Evolutionary conservation across 1,140 invertebrate genomes (phyloP).

Genomic region (Lasaia peninsularis): DNA sequence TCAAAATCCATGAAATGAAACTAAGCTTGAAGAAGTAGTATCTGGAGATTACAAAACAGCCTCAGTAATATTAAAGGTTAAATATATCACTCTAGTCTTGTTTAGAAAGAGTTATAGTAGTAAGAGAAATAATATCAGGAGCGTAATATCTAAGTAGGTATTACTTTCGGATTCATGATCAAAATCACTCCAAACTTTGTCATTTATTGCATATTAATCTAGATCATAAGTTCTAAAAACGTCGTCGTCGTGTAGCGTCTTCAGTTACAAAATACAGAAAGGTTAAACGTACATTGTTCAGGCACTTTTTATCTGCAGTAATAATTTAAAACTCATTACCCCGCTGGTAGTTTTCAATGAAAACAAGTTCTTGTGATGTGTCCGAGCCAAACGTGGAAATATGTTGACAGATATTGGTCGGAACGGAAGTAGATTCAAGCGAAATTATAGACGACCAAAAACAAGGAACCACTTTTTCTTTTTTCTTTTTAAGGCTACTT

Average conservation of each 20-base stretch:
- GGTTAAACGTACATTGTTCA: conserved; percentile 52
- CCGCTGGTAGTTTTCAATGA: conserved; percentile 66
- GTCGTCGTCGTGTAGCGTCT: conserved; percentile 34
- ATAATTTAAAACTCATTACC: conserved; percentile 75
- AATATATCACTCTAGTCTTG: no score
- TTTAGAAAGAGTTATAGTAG: no score
- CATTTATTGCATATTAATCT: no score
- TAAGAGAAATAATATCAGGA: no score
- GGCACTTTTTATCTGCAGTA: conserved; percentile 69
- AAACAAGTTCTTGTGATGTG: conserved; percentile 74
- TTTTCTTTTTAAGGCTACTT: conserved; percentile 44
- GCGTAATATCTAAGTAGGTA: no score
- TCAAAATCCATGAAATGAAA: no score
- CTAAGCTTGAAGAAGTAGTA: no score
- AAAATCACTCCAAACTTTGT: not conserved
- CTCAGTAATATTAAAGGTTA: no score
- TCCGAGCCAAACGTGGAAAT: conserved; percentile 68
- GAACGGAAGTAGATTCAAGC: conserved; percentile 70
- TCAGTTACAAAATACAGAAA: conserved; percentile 62
- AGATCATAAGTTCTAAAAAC: not conserved
- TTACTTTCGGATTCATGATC: no score
- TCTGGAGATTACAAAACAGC: no score
- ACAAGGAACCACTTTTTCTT: conserved; percentile 45
- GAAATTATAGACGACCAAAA: conserved; percentile 70
- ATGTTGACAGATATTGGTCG: conserved; percentile 74